Evolutionary conservation across 2,797 vertebrate species (phyloP).

Genomic region (Oreochromis mossambicus): DNA sequence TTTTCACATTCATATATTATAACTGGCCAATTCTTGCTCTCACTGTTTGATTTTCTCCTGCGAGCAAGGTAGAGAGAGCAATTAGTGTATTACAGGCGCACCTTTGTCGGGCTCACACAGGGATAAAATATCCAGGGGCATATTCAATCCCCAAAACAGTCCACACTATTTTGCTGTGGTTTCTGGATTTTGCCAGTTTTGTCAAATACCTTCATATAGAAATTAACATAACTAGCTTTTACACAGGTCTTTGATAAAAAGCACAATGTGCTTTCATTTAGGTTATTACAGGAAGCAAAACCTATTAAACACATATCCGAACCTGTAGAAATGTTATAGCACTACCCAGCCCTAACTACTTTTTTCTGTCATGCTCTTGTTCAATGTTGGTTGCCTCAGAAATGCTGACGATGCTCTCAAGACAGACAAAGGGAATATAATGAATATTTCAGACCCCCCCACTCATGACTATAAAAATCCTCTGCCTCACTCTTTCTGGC

Average conservation of each 20-base stretch:
- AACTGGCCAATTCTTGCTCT: neutral
- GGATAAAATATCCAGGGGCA: neutral
- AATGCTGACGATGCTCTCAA: conserved; percentile 11
- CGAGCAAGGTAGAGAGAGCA: neutral
- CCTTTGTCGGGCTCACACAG: neutral
- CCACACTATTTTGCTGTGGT: neutral
- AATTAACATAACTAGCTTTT: neutral
- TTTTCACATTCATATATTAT: neutral
- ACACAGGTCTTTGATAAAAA: neutral
- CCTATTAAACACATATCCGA: neutral
- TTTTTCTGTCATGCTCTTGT: neutral
- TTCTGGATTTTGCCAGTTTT: neutral
- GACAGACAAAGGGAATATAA: conserved; percentile 21
- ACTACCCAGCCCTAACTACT: neutral
- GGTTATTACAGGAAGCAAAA: neutral
- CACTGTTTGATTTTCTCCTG: neutral
- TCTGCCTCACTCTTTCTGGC: neutral
- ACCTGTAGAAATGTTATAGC: neutral
- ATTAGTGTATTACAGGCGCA: neutral
- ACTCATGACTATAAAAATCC: neutral
- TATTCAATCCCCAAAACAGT: neutral
- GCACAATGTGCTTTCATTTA: neutral
- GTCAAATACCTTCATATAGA: neutral
- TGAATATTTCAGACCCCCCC: conserved; percentile 61
- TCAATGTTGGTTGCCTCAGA: neutral